A percentile compares a stretch with the other conserved stretches of the same genome.
Evolutionary conservation across 2,113 vertebrate species (phyloP).

Genomic region (Embiotoca jacksoni): DNA sequence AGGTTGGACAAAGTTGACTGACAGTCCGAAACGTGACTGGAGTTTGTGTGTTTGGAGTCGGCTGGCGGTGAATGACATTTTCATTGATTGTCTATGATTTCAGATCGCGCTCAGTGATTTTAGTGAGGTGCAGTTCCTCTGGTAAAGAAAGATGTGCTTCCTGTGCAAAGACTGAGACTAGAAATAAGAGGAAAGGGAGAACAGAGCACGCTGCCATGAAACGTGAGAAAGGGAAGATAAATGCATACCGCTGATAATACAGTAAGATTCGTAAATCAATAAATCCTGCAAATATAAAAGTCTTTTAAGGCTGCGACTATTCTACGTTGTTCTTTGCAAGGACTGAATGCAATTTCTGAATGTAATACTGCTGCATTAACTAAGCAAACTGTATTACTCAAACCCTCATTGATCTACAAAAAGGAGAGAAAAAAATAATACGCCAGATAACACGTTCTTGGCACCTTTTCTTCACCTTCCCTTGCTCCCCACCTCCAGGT

Average conservation of each 20-base stretch:
- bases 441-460: no score
- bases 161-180: conserved; percentile 5
- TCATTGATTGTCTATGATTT: conserved; percentile 38
- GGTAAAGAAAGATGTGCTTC: conserved; percentile 20
- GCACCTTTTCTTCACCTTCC: not conserved
- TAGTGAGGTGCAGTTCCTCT: not conserved
- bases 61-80: conserved; percentile 21
- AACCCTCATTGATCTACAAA: no score
- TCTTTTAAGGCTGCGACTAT: no score
- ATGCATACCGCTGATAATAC: not conserved
- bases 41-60: not conserved
- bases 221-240: not conserved
- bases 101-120: conserved; percentile 30
- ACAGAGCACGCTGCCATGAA: not conserved
- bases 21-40: not conserved
- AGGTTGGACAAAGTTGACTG: conserved; percentile 2
- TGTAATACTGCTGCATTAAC: no score
- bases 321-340: no score
- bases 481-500: not conserved
- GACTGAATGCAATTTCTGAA: no score
- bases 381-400: no score
- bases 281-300: not conserved
- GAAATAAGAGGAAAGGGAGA: not conserved
- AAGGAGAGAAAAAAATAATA: no score
- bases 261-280: not conserved